Percentiles rank a stretch among this genome's conserved stretches.
phyloP scores from a whole-genome alignment of 2,113 vertebrate species.

The Serilophus lunatus region DNA sequence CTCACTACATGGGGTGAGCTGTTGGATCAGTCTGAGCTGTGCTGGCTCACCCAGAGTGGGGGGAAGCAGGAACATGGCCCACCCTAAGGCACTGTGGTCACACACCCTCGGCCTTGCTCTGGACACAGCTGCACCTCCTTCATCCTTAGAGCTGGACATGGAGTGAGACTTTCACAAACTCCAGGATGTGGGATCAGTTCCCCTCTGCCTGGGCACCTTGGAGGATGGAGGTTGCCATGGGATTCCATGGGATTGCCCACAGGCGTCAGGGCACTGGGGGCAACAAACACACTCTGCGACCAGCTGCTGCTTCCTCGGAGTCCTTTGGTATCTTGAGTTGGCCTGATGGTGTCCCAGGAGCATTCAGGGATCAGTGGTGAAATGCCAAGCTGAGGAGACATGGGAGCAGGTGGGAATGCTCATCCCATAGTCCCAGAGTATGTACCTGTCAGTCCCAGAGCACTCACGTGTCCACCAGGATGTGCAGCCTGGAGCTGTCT shows the following conservation, averaged over 20 bases:
- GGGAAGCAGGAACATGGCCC: background rate
- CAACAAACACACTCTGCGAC: background rate
- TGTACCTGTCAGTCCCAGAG: background rate
- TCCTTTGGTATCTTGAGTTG: conserved; percentile 43
- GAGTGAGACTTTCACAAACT: background rate
- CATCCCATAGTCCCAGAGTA: background rate
- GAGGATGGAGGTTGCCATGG: background rate
- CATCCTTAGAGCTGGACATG: background rate
- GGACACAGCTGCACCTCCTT: background rate
- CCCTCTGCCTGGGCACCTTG: background rate
- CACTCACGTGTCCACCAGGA: fast-evolving
- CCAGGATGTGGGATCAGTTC: background rate
- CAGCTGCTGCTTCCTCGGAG: background rate
- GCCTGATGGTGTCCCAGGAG: background rate
- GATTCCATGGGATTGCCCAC: background rate
- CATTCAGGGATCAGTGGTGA: background rate
- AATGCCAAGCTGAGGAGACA: background rate
- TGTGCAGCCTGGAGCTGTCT: background rate
- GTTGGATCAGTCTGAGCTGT: background rate
- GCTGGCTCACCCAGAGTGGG: background rate
- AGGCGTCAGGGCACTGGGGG: background rate
- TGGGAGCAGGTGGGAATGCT: background rate
- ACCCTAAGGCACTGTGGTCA: background rate
- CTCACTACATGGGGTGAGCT: background rate
- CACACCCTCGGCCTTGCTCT: background rate